These are phyloP conservation scores for Telmatherina bonti DNA, from an alignment of 2,797 vertebrate genomes.

Conservation along the genomic window DNA sequence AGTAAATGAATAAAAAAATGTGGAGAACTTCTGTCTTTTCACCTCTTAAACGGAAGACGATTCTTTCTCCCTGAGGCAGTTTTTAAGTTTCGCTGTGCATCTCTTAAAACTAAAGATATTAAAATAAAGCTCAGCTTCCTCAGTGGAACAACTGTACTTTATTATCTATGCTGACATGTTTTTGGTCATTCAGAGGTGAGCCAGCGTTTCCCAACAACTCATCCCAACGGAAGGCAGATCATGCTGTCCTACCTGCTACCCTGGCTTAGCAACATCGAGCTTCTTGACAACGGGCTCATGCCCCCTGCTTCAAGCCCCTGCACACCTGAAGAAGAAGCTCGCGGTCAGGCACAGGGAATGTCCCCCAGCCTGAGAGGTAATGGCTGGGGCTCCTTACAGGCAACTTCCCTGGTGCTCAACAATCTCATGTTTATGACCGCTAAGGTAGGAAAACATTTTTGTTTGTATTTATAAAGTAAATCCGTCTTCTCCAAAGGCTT, in stretches of 20 bases:
- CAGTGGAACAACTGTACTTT: not conserved
- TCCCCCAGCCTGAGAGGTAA: slow-evolving; percentile 89
- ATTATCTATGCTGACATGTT: not conserved
- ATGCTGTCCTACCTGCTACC: slow-evolving; percentile 98
- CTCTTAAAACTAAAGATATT: slow-evolving; percentile 1
- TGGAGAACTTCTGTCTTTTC: slow-evolving; percentile 1
- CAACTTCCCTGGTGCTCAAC: slow-evolving; percentile 96
- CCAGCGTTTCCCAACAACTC: slow-evolving; percentile 95
- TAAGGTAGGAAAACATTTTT: slow-evolving; percentile 83
- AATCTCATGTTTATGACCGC: slow-evolving; percentile 99
- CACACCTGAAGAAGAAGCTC: slow-evolving; percentile 92
- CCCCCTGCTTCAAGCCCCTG: slow-evolving; percentile 94
- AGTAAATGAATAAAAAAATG: not conserved
- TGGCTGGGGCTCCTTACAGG: slow-evolving; percentile 97
- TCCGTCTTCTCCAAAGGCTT: not conserved
- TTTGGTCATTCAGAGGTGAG: slow-evolving; percentile 87
- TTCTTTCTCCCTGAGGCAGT: not conserved
- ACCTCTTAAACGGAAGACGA: not conserved
- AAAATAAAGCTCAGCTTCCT: not conserved
- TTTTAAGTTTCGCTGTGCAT: not conserved
- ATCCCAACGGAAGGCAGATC: slow-evolving; percentile 96
- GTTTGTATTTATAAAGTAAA: not conserved
- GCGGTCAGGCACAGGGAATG: slow-evolving; percentile 83
- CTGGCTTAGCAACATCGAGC: slow-evolving; percentile 97
- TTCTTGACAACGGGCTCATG: slow-evolving; percentile 93